Base-by-base conservation (phyloP, 1,140 invertebrate species). In the Nylanderia fulva region DNA sequence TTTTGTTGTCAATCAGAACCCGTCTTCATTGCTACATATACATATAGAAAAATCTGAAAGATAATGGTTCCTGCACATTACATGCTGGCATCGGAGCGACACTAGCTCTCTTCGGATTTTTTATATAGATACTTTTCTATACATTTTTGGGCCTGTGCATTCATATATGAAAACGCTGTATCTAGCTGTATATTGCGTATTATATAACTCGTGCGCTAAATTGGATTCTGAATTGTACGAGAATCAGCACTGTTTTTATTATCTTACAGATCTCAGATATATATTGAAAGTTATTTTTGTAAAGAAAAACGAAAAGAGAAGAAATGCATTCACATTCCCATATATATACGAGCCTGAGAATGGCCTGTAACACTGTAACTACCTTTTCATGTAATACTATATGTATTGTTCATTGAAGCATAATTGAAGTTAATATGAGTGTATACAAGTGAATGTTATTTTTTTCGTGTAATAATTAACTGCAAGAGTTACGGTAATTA, bases 401-500 rank as follows among this genome's bases (percentile, higher is more conserved):
- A 90, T 90, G 84, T 92, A 92, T 86, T 86, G 85, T 91, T 91
- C 86, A 90, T 86, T 72, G 76, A n/a, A 92, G 68, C 83, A 89
- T 92, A 88, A 93, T 91, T 90, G 87, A 92, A 89, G 88, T 91
- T 90, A 90, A 87, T 83, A 91, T 92, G 88, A 90, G 85, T 93
- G 90, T 91, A 91, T 88, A 93, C 89, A 88, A 79, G 86, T 93
- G 86, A 92, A 92, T 93, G 90, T 93, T 93, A 92, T 93, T 93
- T 92, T 48, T 48, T 92, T 91, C 90, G 88, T 92, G 90, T 90
- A 91, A 82, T 72, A 82, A 91, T 89, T 91, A 91, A 88, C 80
- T 82, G 83, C 77, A 80, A 90, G 66, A 89, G 86, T 87, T 92
- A 80, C 66, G 75, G 58, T 75, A 90, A 91, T 83, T 24, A 84